Base-by-base conservation (phyloP, 2,888 invertebrate species). In the Plusia festucae region DNA sequence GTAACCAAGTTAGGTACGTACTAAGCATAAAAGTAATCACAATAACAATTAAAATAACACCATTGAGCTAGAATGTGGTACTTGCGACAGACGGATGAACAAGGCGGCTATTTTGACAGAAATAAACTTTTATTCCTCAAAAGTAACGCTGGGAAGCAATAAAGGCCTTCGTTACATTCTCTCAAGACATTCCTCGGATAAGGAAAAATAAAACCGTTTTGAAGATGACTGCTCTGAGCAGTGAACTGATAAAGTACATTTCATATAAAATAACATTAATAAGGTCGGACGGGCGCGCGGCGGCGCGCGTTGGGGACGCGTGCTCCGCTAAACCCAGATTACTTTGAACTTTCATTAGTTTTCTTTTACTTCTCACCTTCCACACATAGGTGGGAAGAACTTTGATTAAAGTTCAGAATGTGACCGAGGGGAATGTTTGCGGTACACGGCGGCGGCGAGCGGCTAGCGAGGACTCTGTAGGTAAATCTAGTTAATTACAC, bases 121-220 rank as follows among this genome's bases (percentile, higher is more conserved):
- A 56, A 70, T 70, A 63, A 70, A 70, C 8, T 74, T 74, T 73
- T 73, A 70, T 70, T 70, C 27, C 15, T 65, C 22, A 52, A 68
- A 73, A 54, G 61, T 62, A 55, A 51, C 55, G 9, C 30, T 24
- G 22, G 54, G 51, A 51, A 30, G 55, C 24, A 62, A 70, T 70
- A 54, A 67, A 64, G 40, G 30, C 20, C 40, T n/a, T 6, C 68
- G 18, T 51, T 57, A 46, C 44, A 51, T 34, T 44, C 54, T 49
- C 63, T 65, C 61, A 0, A 24, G 61, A 60, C 53, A 57, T 34
- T 51, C 44, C 51, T 30, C 32, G 56, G 15, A 56, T 46, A 57
- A 53, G 56, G 53, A 62, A 56, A 69, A 59, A 69, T 57, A 70
- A 56, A 54, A 69, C n/a, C 32, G 53, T 62, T 24, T 15, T 52